These are phyloP conservation scores for Marmota flaviventris DNA, from an alignment of 2,113 vertebrate genomes.

Conservation along the genomic window DNA sequence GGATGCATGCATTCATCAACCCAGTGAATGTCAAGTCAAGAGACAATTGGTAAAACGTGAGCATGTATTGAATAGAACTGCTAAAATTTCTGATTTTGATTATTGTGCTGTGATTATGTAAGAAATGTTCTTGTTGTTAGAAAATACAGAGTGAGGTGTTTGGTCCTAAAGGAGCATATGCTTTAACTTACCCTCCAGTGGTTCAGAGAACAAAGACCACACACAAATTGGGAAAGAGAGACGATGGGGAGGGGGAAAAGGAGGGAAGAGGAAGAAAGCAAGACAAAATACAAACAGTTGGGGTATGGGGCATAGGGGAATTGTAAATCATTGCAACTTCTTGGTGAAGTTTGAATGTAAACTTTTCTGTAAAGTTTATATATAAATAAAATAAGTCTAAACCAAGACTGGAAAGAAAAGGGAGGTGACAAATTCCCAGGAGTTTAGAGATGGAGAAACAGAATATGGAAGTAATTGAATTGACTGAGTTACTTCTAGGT, in stretches of 20 bases:
- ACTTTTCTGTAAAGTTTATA: neutral
- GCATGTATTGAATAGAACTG: neutral
- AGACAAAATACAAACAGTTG: neutral
- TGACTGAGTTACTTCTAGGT: neutral
- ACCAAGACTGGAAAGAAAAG: neutral
- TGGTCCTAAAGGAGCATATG: neutral
- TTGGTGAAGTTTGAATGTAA: neutral
- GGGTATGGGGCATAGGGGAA: neutral
- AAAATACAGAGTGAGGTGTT: conserved; percentile 7
- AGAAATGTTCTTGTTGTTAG: neutral
- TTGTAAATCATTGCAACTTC: neutral
- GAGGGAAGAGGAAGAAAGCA: neutral
- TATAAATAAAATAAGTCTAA: conserved; percentile 13
- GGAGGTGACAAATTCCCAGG: neutral
- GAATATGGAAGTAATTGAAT: neutral
- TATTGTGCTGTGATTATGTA: neutral
- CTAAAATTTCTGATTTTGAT: conserved; percentile 1
- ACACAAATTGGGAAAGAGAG: neutral
- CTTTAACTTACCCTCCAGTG: neutral
- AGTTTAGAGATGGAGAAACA: neutral
- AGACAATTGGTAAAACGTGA: neutral
- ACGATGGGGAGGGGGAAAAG: rapidly evolving
- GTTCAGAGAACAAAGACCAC: neutral
- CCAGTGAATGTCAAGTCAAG: neutral
- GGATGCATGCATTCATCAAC: neutral